Conservation (phyloP, 2,113 vertebrate genomes). For the Poeciliopsis occidentalis region DNA sequence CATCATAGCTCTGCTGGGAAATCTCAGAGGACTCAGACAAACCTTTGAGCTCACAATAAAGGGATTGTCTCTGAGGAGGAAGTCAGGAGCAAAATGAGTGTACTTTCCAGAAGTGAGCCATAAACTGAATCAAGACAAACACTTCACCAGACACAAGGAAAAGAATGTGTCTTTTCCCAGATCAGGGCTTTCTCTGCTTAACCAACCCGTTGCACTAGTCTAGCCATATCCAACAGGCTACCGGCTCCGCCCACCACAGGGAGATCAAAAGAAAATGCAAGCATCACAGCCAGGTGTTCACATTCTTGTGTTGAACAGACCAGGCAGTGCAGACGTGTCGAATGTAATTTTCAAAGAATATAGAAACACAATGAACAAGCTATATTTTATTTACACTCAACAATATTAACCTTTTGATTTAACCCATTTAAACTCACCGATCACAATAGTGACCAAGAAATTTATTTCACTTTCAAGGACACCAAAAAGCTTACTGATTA, state of each 20-base stretch:
- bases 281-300: neutral
- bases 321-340: too few relatives aligned
- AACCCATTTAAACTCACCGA: too few relatives aligned
- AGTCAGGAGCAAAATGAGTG: neutral
- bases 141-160: neutral
- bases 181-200: neutral
- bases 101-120: neutral
- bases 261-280: neutral
- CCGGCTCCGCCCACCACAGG: slow-evolving; percentile 14
- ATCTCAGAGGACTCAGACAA: neutral
- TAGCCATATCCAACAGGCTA: neutral
- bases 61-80: slow-evolving; percentile 16
- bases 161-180: neutral
- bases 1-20: neutral
- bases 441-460: too few relatives aligned
- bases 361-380: neutral
- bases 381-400: too few relatives aligned
- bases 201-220: slow-evolving; percentile 41
- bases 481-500: too few relatives aligned
- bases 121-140: neutral
- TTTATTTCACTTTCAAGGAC: too few relatives aligned
- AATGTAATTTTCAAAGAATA: neutral
- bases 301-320: neutral
- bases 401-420: too few relatives aligned
- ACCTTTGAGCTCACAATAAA: slow-evolving; percentile 25